Base-by-base conservation (phyloP, 2,113 vertebrate species). In the Cyphomyrus discorhynchus region DNA sequence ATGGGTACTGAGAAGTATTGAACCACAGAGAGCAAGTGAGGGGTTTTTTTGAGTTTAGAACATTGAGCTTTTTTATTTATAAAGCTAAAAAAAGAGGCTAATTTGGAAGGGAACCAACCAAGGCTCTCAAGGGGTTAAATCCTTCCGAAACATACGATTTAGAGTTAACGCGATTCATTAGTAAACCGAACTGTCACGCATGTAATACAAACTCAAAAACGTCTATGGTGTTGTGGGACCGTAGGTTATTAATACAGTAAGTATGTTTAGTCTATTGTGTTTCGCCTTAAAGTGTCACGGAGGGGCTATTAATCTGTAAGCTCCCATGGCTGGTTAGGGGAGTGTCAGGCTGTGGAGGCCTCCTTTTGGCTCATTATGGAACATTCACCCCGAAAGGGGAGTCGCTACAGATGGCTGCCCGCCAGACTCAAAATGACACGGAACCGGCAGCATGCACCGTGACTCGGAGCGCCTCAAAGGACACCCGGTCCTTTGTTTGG, bases 191-290 rank as follows among this genome's bases (percentile, higher is more conserved):
- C 50, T 87, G 50, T 87, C 49, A 35, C 4, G 50, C n/a, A 15
- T 39, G 47, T 87, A 87, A 53, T 31, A 17, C 85, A 35, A 86
- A 86, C 83, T 86, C 83, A 27, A 50, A 24, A 50, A n/a, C 24
- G 2, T 86, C 83, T 39, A 27, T 52, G n/a, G 15, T 56, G 49
- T 13, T 39, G 11, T 56, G 50, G 85, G 85, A 87, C 85, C 13
- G 17, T 31, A 39, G 31, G 85, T 35, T 47, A 87, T 87, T 87
- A 87, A 56, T 53, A 56, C 50, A 87, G 27, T 87, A 87, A 87
- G 50, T 87, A 50, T 53, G 31, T 80, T 80, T 52, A 24, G 50
- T 87, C 56, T 56, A 87, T 87, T 87, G 47, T 35, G n/a, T 87
- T 87, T 52, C n/a, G 13, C 85, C 53, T 52, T 53, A 87, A 87